Evolutionary conservation across 2,113 vertebrate species (phyloP).

Genomic region (Coreoperca whiteheadi): DNA sequence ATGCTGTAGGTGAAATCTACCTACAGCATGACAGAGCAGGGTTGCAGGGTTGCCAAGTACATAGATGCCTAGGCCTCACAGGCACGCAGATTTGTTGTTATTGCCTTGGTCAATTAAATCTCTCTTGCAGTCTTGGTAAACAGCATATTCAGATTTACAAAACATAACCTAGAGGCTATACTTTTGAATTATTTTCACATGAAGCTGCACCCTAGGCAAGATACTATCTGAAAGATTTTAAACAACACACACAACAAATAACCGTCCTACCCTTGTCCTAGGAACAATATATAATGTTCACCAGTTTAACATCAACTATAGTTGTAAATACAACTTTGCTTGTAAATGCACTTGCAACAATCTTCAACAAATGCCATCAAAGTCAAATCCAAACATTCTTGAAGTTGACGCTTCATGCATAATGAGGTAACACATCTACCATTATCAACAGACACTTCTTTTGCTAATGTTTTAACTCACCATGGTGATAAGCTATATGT

Average conservation of each 20-base stretch:
- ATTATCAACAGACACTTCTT: constrained; percentile 26
- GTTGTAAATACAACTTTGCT: constrained; percentile 3
- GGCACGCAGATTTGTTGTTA: constrained; percentile 25
- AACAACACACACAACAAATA: neutral
- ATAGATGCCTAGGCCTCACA: constrained; percentile 25
- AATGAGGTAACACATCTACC: constrained; percentile 21
- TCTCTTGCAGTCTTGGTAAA: constrained; percentile 20
- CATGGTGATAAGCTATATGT: constrained; percentile 34
- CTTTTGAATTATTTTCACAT: constrained; percentile 32
- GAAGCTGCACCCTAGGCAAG: constrained; percentile 26
- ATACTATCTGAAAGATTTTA: neutral
- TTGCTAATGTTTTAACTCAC: constrained; percentile 42
- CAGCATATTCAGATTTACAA: constrained; percentile 40
- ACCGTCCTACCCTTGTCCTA: neutral
- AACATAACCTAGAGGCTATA: constrained; percentile 21
- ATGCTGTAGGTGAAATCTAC: constrained; percentile 28
- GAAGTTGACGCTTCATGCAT: constrained; percentile 5
- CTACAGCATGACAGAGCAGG: constrained; percentile 18
- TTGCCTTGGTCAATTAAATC: constrained; percentile 30
- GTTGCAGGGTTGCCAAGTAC: constrained; percentile 16
- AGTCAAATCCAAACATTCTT: constrained; percentile 9
- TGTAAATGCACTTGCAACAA: neutral
- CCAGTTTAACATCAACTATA: constrained; percentile 7
- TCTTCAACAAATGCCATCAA: constrained; percentile 6
- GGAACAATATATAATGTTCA: neutral